These are phyloP conservation scores for Conus ventricosus DNA, from an alignment of 1,140 invertebrate species.

Conservation along the genomic window DNA sequence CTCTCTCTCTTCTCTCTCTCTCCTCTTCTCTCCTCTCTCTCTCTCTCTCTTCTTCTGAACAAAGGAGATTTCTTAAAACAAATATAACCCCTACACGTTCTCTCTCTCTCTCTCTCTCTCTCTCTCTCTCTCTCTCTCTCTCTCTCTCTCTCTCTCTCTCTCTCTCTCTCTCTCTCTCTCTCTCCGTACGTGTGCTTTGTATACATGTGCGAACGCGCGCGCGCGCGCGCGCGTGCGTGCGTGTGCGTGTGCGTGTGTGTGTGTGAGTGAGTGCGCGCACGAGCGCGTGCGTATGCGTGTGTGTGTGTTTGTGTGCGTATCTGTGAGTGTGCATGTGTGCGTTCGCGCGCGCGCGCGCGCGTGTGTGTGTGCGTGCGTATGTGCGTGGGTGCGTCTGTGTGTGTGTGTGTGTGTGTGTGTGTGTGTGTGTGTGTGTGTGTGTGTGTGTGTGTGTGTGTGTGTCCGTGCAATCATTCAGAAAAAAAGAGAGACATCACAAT, in stretches of 20 bases:
- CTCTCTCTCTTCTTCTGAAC: slow-evolving; percentile 1
- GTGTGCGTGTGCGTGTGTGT: background rate
- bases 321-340: background rate
- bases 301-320: background rate
- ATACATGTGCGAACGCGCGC: background rate
- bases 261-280: background rate
- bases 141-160: background rate
- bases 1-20: too few species aligned
- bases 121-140: slow-evolving; percentile 9
- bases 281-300: background rate
- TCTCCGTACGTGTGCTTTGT: too few species aligned
- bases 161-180: background rate
- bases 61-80: too few species aligned
- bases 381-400: background rate
- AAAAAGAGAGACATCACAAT: too few species aligned
- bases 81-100: too few species aligned
- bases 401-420: too few species aligned
- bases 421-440: too few species aligned
- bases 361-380: background rate
- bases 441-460: too few species aligned
- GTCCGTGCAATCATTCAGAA: too few species aligned
- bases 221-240: too few species aligned
- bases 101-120: slow-evolving; percentile 4
- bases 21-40: slow-evolving; percentile 9
- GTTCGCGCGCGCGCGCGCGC: background rate